Base-by-base conservation (phyloP, 2,888 invertebrate species). In the Amiota communis region DNA sequence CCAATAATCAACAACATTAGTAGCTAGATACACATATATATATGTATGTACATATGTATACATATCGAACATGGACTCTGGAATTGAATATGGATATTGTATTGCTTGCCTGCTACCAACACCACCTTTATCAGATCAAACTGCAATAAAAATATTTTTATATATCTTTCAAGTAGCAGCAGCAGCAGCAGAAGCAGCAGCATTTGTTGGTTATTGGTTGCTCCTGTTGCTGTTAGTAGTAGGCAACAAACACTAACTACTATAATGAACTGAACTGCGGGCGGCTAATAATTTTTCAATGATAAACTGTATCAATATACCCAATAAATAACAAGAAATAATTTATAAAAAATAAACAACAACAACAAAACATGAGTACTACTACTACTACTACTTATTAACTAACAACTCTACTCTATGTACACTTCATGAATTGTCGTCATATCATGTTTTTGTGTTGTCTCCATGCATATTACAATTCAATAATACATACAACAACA, bases 121-220 rank as follows among this genome's bases (percentile, higher is more conserved):
- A 81, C 76, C 75, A 46, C 74, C 86, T 87, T 87, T 87, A 87
- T 87, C 87, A 84, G 88, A 88, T 88, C 87, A 81, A 84, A 86
- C 80, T 79, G 84, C 82, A 86, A 88, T 88, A 88, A 87, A 84
- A 84, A 80, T 79, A 79, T 81, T 82, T 72, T 86, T 88, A 87
- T 88, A 87, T 87, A 88, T 87, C 88, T 87, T 86, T 87, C 87
- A 87, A 87, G 87, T 88, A 85, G 88, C 84, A 85, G 86, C 86
- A 77, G 80, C 36, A 17, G 9, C 63, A 63, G 46, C 46, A 68
- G 63, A 17, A 63, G 2, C 46, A 63, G 46, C 46, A 63, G 46
- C 63, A 63, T 13, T 46, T 36, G 36, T 36, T 36, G 36, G 36
- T 36, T 36, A 36, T 36, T 36, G 36, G 36, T 36, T 36, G 36